These are phyloP conservation scores for Sphaeridia pumilis DNA, from an alignment of 2,888 invertebrate species.

Conservation along the genomic window DNA sequence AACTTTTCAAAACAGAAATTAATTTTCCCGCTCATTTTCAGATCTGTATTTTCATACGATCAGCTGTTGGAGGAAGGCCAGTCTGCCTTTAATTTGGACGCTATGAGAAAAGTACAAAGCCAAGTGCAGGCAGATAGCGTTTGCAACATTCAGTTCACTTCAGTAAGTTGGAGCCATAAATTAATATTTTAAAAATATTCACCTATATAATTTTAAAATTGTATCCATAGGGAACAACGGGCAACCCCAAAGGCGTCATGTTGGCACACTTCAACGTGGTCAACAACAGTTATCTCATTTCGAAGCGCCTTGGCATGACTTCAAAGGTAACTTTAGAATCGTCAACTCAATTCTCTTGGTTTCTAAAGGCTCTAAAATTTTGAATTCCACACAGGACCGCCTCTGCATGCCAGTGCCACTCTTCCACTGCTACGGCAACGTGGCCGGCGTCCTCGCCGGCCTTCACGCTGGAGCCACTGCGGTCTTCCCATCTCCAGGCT, in stretches of 20 bases:
- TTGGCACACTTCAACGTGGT: conserved; percentile 44
- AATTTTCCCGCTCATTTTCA: background rate
- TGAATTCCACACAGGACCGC: conserved; percentile 21
- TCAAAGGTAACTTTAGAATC: conserved; percentile 25
- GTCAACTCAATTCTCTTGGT: too few relatives aligned
- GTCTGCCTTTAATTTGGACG: conserved; percentile 38
- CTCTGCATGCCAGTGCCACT: conserved; percentile 49
- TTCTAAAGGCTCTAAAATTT: background rate
- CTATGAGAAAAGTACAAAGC: conserved; percentile 43
- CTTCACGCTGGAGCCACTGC: conserved; percentile 51
- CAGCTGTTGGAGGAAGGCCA: conserved; percentile 38
- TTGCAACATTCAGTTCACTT: conserved; percentile 71
- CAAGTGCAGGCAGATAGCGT: conserved; percentile 53
- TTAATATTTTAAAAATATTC: background rate
- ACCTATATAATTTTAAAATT: conserved; percentile 1
- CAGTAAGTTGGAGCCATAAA: conserved; percentile 41
- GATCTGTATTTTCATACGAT: conserved; percentile 6
- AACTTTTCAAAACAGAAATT: background rate
- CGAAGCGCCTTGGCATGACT: conserved; percentile 30
- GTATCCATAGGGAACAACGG: conserved; percentile 41
- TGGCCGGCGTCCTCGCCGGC: conserved; percentile 49
- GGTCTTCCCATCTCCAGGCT: conserved; percentile 50
- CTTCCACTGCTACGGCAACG: conserved; percentile 70
- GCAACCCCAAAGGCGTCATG: conserved; percentile 43
- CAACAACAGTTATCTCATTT: conserved; percentile 43